Conservation (phyloP, 2,113 vertebrate species). For the Equus przewalskii region DNA sequence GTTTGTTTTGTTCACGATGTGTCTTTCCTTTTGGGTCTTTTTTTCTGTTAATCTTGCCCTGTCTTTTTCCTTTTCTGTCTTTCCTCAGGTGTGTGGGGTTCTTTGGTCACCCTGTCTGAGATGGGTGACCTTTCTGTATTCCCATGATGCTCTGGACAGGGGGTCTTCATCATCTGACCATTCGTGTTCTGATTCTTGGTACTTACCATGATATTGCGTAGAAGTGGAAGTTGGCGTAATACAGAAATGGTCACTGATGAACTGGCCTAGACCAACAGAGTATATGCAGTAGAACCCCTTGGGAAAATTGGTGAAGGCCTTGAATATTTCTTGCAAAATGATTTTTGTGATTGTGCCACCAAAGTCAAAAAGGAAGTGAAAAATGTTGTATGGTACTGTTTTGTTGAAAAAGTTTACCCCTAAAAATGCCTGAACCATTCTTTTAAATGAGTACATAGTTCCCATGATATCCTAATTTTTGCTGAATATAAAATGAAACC, state of each 20-base stretch:
- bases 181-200: neutral
- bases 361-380: neutral
- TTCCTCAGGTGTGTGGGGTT: neutral
- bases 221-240: neutral
- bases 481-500: neutral
- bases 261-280: neutral
- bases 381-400: neutral
- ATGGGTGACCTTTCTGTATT: neutral
- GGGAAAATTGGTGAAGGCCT: neutral
- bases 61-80: neutral
- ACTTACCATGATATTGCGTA: neutral
- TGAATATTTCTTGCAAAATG: neutral
- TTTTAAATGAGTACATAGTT: conserved; percentile 33
- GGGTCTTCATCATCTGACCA: neutral
- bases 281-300: neutral
- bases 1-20: neutral
- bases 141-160: neutral
- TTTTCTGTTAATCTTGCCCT: neutral
- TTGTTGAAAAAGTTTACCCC: neutral
- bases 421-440: neutral
- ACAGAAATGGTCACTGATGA: neutral
- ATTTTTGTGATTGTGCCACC: neutral
- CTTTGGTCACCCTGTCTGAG: neutral
- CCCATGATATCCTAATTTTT: neutral
- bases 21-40: neutral